Percentiles rank a stretch among this genome's conserved stretches.
phyloP scores from a whole-genome alignment of 2,113 vertebrate species.

The Bos javanicus region DNA sequence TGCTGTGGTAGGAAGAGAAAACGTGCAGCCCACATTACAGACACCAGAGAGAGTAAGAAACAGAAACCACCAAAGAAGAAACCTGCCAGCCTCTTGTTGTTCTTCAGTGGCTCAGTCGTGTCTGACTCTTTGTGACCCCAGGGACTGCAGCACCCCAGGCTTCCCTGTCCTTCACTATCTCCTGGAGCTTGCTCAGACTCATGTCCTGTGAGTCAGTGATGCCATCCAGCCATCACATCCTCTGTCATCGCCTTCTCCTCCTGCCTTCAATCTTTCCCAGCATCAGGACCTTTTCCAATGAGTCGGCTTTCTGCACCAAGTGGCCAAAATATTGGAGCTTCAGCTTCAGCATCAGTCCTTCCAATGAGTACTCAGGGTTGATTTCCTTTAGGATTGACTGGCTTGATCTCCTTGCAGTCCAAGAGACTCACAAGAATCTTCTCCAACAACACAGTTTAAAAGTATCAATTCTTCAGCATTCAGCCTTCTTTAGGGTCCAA shows the following conservation, averaged over 20 bases:
- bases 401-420: not conserved
- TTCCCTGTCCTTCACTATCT: not conserved
- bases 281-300: not conserved
- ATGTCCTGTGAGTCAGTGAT: not conserved
- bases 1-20: not conserved
- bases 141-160: not conserved
- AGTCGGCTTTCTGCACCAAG: not conserved
- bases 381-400: not conserved
- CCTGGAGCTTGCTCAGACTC: not conserved
- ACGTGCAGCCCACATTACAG: not conserved
- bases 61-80: not conserved
- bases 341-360: not conserved
- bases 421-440: not conserved
- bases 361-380: not conserved
- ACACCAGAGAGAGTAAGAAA: not conserved
- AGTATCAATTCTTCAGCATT: not conserved
- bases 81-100: not conserved
- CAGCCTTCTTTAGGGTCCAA: not conserved
- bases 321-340: not conserved
- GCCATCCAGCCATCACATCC: not conserved
- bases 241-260: not conserved
- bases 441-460: not conserved
- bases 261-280: not conserved
- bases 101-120: rapidly evolving
- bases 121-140: not conserved